Evolutionary conservation across 2,797 vertebrate species (phyloP).

Genomic region (Sciurus vulgaris): DNA sequence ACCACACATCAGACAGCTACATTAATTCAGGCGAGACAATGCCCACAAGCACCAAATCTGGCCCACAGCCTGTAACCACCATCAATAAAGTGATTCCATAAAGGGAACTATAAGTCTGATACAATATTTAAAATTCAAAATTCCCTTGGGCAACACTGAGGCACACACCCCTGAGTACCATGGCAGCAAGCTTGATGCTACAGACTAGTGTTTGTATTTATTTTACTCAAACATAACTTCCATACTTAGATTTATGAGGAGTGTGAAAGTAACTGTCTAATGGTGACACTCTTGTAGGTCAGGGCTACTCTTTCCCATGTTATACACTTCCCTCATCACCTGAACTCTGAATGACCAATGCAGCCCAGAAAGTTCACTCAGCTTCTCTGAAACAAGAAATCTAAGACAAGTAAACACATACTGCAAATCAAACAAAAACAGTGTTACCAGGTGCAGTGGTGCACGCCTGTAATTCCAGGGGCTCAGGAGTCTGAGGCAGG

Average conservation of each 20-base stretch:
- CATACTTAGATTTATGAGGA: not conserved
- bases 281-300: not conserved
- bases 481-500: too few species aligned
- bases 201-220: not conserved
- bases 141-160: not conserved
- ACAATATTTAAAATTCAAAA: slow-evolving; percentile 22
- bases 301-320: not conserved
- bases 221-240: slow-evolving; percentile 4
- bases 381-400: slow-evolving; percentile 37
- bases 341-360: not conserved
- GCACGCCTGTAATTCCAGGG: too few species aligned
- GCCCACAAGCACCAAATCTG: slow-evolving; percentile 26
- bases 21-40: not conserved
- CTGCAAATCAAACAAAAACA: slow-evolving; percentile 44
- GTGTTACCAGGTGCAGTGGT: too few species aligned
- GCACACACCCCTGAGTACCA: not conserved
- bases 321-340: not conserved
- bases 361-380: not conserved
- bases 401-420: slow-evolving; percentile 32
- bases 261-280: not conserved
- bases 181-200: not conserved
- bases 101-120: slow-evolving; percentile 49
- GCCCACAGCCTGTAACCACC: slow-evolving; percentile 41
- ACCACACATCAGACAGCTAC: not conserved
- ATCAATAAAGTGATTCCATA: slow-evolving; percentile 53